Base-by-base conservation (phyloP, 1,140 invertebrate genomes). In the Zophobas atratus region DNA sequence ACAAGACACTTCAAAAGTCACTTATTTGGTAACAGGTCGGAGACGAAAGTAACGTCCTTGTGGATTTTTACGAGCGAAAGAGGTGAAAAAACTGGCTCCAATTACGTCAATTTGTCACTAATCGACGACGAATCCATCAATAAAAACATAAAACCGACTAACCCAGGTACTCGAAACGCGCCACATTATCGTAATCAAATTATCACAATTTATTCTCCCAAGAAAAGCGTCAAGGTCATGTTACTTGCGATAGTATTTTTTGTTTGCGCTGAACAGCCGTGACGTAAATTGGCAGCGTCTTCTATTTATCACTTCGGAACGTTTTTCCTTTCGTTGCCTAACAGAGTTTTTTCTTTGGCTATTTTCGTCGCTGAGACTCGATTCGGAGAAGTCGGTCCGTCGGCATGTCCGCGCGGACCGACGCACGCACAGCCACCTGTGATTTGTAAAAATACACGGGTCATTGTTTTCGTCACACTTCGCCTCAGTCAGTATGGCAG, bases 211-310 rank as follows among this genome's bases (percentile, higher is more conserved):
- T 46, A 46, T 46, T 4, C 43, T 4, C 3, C 43, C 43, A 20
- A 20, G 43, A 46, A 46, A 20, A 51, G 20, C 49, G n/a, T 20
- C 49, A 51, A 51, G 49, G 49, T 51, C 49, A 20, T 51, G 49
- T 51, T 46, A 46, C 43, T 46, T 46, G 43, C 43, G 43, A 46
- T 46, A 46, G 43, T 46, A 46, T 51, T 51, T 51, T 51, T 51
- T 51, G n/a, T 51, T 4, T 51, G 20, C 49, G 49, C 20, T n/a
- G 49, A 51, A 51, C 4, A 4, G 49, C 2, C 4, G 49, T 51
- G 49, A 51, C 49, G 49, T 51, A 51, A 51, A 51, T 51, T 51
- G 49, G 49, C 49, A 51, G 4, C 49, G 49, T 51, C n/a, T 51
- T 51, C 49, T 51, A 51, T 51, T 51, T 51, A 51, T 51, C 49